Evolutionary conservation across 2,888 invertebrate genomes (phyloP), one percentile per base, ranked within the genome.

Genomic region (Xestia ashworthii): DNA sequence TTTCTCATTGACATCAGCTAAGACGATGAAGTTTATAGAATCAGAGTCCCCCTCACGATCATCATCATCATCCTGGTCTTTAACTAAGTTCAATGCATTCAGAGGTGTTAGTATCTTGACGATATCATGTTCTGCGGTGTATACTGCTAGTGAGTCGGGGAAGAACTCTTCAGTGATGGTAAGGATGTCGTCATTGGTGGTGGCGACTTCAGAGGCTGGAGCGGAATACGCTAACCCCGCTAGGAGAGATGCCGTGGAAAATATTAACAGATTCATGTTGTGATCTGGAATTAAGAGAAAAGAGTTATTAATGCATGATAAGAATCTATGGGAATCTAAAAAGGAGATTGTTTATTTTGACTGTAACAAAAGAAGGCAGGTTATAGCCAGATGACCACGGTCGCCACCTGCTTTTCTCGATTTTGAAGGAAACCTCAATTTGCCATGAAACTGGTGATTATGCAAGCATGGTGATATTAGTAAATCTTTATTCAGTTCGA

Each of bases 71-170:
- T 86, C 86, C 0, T 53, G 8, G 1, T 87, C 84, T 4, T 90
- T 89, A 1, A 85, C 88, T 22, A 92, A 89, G 82, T 92, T 92
- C 0, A 92, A 77, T 16, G 84, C 80, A 70, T 93, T 93, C 5
- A 93, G 12, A 0, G 93, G 92, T 0, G 91, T 83, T n/a, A 90
- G 16, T 1, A 93, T 84, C 19, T 90, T 91, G 44, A 92, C 89
- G 6, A 93, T 90, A 5, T 93, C 91, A 70, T 93, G 86, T 50
- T 93, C 68, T 3, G 88, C 83, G 6, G 84, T 88, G 77, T 92
- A 91, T 19, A 91, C 78, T 4, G 79, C 87, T 1, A 92, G 71
- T 6, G 82, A 78, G 0, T 88, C 80, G 0, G 87, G 84, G 81
- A 91, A 93, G 80, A 92, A 90, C 0, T 92, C 87, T 5, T 83